Percentiles rank a stretch among this genome's conserved stretches.
Evolutionary conservation across 1,140 invertebrate species (phyloP).

Genomic region (Delia radicum): DNA sequence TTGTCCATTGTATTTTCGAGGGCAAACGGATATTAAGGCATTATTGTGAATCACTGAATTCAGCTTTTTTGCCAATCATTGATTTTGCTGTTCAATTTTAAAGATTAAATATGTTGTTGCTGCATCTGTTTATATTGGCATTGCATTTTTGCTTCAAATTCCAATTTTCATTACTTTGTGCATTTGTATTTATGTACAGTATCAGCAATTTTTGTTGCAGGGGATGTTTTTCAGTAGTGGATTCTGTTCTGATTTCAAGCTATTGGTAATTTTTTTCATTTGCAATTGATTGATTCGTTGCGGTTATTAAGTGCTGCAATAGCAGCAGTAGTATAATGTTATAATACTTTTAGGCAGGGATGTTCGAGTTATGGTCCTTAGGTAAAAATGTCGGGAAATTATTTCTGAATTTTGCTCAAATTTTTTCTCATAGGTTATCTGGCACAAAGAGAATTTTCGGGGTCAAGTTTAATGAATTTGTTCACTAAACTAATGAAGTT

Average conservation of each 20-base stretch:
- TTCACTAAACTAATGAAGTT: too few relatives aligned
- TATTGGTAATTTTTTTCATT: not conserved
- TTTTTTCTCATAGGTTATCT: too few relatives aligned
- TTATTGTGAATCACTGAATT: slow-evolving; percentile 17
- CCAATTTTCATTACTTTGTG: too few relatives aligned
- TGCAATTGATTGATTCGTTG: slow-evolving; percentile 19
- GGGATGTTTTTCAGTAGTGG: slow-evolving; percentile 19
- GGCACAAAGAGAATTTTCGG: too few relatives aligned
- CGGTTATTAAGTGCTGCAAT: slow-evolving; percentile 11
- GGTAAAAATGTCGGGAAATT: too few relatives aligned
- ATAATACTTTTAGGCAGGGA: not conserved
- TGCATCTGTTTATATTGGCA: not conserved
- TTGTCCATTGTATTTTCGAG: slow-evolving; percentile 1
- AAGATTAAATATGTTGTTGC: not conserved
- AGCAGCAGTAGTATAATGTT: not conserved
- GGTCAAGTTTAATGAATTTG: too few relatives aligned
- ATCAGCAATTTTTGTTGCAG: not conserved
- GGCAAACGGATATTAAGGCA: slow-evolving; percentile 8
- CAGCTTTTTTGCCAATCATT: slow-evolving; percentile 19
- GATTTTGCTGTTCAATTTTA: slow-evolving; percentile 11
- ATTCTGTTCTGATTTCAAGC: not conserved
- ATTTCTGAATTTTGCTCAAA: too few relatives aligned
- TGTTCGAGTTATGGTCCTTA: too few relatives aligned
- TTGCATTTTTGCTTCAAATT: too few relatives aligned
- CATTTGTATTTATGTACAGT: not conserved